Conservation (phyloP, 1,140 invertebrate genomes). For the Tetranychus cinnabarinus region DNA sequence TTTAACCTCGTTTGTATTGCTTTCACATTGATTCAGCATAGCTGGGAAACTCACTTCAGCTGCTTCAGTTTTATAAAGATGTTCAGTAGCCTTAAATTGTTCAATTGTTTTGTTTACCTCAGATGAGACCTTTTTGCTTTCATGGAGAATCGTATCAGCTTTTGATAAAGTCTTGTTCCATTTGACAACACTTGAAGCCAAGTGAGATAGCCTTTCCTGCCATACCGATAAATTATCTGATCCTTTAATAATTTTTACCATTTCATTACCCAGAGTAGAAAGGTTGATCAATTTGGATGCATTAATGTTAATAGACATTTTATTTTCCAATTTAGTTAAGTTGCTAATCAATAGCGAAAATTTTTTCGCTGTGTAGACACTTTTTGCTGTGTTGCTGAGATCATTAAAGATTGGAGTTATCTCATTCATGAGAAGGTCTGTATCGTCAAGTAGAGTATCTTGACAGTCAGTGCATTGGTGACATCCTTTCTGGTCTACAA, state of each 20-base stretch:
- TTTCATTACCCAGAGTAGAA: not conserved
- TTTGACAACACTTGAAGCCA: not conserved
- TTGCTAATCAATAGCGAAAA: slow-evolving; percentile 44
- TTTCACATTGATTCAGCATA: no score
- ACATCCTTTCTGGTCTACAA: slow-evolving; percentile 33
- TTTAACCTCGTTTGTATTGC: no score
- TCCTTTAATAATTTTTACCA: not conserved
- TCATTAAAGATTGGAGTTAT: slow-evolving; percentile 39
- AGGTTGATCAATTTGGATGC: not conserved
- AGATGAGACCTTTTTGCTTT: not conserved
- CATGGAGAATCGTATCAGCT: not conserved
- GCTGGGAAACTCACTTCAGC: no score
- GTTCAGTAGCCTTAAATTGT: no score
- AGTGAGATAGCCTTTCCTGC: not conserved
- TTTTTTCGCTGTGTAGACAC: slow-evolving; percentile 37
- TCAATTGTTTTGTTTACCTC: not conserved
- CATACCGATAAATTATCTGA: not conserved
- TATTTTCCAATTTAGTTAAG: slow-evolving; percentile 26
- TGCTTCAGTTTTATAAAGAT: no score
- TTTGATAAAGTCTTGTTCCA: not conserved
- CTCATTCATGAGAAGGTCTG: slow-evolving; percentile 39
- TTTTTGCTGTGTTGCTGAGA: slow-evolving; percentile 42
- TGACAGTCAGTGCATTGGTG: slow-evolving; percentile 66
- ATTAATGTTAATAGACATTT: slow-evolving; percentile 1
- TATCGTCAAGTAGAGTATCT: slow-evolving; percentile 58